Evolutionary conservation across 2,888 invertebrate genomes (phyloP), one percentile per base, ranked within the genome.

Genomic region (Eristalis tenax): DNA sequence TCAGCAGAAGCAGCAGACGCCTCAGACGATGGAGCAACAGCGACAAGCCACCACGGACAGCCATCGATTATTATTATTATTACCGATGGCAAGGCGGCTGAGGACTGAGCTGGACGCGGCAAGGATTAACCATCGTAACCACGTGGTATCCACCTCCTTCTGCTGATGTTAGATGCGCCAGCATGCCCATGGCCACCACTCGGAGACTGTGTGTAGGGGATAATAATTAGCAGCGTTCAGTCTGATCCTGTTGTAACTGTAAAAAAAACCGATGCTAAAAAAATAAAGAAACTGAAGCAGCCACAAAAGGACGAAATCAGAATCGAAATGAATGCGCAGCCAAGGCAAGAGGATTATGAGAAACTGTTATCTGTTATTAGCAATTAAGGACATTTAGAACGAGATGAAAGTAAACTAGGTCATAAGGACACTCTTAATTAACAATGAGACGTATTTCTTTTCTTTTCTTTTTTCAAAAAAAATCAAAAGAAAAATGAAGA

Each of bases 201-300:
- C 61, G 59, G 35, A 5, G 56, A 64, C 38, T 32, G 74, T 78
- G 85, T 64, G 69, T 59, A 70, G 74, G 50, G 78, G 74, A 86
- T 82, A 70, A 75, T 75, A 87, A 87, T 66, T 70, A 73, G 75
- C 70, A 69, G 50, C 18, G 50, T 50, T 50, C 75, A 63, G 61
- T 89, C 89, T 91, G 91, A 91, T 91, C 91, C 90, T 90, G 91
- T 90, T 91, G 90, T 90, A 91, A 91, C 90, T 91, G 91, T 91
- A 66, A 64, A 71, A 61, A 79, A 77, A 75, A 50, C 18, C 35
- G n/a, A 50, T 18, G 50, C 18, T 8, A 50, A 50, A 50, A 50
- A 50, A 50, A 50, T n/a, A n/a, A 26, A 26, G 1, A 26, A 26
- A 26, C 26, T 3, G 15, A n/a, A 15, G 1, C 18, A 50, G 2